These are phyloP conservation scores for Peromyscus melanophrys DNA, from an alignment of 2,797 vertebrate genomes.

Conservation along the genomic window DNA sequence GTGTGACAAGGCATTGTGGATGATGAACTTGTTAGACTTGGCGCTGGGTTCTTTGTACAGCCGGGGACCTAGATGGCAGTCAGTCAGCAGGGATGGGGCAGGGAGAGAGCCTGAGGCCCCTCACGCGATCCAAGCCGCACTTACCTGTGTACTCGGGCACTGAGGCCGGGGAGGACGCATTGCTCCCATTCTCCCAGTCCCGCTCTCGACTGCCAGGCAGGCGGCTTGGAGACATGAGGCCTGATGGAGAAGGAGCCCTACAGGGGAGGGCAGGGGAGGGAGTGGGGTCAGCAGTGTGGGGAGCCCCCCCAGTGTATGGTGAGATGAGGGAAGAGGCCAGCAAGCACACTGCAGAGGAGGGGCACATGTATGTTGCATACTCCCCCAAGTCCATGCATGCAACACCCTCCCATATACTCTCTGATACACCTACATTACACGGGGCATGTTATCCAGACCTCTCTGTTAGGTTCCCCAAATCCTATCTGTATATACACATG, in stretches of 20 bases:
- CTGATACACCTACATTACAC: accelerated
- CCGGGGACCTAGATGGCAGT: constrained; percentile 92
- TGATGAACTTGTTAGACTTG: constrained; percentile 98
- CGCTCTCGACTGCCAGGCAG: constrained; percentile 91
- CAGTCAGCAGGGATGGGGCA: background rate
- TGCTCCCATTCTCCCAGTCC: constrained; percentile 96
- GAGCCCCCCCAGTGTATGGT: background rate
- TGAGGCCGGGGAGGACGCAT: constrained; percentile 94
- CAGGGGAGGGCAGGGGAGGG: accelerated
- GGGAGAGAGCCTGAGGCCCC: accelerated
- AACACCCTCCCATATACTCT: background rate
- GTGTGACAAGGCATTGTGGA: constrained; percentile 96
- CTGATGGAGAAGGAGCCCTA: constrained; percentile 94
- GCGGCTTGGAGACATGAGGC: constrained; percentile 93
- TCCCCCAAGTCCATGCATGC: accelerated
- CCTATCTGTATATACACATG: accelerated
- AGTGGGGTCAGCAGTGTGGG: background rate
- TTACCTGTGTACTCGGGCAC: constrained; percentile 97
- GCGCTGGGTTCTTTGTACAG: constrained; percentile 98
- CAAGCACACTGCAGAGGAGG: no score
- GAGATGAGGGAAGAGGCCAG: no score
- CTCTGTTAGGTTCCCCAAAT: background rate
- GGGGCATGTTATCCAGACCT: accelerated
- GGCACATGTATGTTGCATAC: accelerated
- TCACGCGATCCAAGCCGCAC: background rate